phyloP scores from a whole-genome alignment of 2,797 vertebrate genomes.

The Anas acuta region DNA sequence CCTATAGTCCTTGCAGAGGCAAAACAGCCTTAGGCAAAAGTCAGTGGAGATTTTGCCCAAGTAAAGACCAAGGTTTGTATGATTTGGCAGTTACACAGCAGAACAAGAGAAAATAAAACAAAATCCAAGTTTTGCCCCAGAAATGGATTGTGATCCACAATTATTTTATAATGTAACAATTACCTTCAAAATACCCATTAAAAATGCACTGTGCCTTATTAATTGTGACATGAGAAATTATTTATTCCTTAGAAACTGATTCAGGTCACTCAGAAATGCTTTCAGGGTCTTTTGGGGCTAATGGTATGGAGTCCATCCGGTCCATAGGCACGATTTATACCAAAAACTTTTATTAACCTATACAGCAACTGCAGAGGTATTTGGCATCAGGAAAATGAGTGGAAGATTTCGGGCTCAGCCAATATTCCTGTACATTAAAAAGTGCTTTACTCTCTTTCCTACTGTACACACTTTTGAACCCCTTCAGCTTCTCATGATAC shows the following conservation, averaged over 20 bases:
- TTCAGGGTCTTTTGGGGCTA: not conserved
- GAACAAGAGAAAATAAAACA: conserved; percentile 44
- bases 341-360: conserved; percentile 16
- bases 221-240: not conserved
- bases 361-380: not conserved
- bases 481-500: not conserved
- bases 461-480: not conserved
- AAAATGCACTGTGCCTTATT: not conserved
- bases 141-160: conserved; percentile 24
- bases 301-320: not conserved
- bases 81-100: conserved; percentile 53
- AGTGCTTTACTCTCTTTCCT: not conserved
- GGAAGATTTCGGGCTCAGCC: conserved; percentile 38
- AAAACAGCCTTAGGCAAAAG: conserved; percentile 65
- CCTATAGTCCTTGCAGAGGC: conserved; percentile 55
- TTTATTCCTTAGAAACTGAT: not conserved
- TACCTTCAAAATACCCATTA: not conserved
- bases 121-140: not conserved
- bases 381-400: not conserved
- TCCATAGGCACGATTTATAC: not conserved
- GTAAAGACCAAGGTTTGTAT: conserved; percentile 52
- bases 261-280: not conserved
- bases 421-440: not conserved
- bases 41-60: conserved; percentile 65
- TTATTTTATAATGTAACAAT: conserved; percentile 36